Evolutionary conservation across 2,113 vertebrate genomes (phyloP), one percentile per base, ranked within the genome.

Genomic region (Bothrops jararaca): DNA sequence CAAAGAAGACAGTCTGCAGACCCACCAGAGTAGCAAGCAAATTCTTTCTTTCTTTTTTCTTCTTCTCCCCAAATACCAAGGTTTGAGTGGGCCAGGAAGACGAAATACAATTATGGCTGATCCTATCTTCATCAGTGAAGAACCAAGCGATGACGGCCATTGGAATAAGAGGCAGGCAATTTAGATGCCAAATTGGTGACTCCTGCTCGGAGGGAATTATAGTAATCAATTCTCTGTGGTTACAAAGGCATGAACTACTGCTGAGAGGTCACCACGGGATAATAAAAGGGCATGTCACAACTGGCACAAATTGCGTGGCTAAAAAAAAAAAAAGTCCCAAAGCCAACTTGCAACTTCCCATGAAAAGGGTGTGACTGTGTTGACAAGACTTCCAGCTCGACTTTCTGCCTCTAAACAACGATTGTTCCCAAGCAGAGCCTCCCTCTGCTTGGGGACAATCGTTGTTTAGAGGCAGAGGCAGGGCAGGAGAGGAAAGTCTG

Each of bases 161-260:
- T 45, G 90, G 92, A 91, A 90, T 22, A 92, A 29, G 54, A 42
- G 92, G 54, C 0, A 1, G 90, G 89, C 0, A 90, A 85, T 90
- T 60, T 52, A 94, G 50, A 85, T 88, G 42, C 90, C 93, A 92
- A 42, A 86, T 48, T 86, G 85, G 42, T 94, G 91, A 0, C n/a
- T 23, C 29, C 69, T 80, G 50, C 0, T 0, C 80, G 60, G 29
- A 88, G 1, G 3, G 69, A 96, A 96, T 96, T 95, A 96, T 2
- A 96, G 94, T 94, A 95, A 96, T 96, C 52, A 94, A 93, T 52
- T 56, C 94, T 94, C 52, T 0, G 0, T 89, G 94, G 94, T 95
- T 94, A 93, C 7, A 39, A 92, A 88, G 22, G 88, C 80, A 64
- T 90, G 92, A 87, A 86, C 91, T 94, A 87, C 54, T 95, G 89